A percentile compares a stretch with the other conserved stretches of the same genome.
Conservation (phyloP, 2,888 invertebrate genomes). For the Caenorhabditis sp. region DNA sequence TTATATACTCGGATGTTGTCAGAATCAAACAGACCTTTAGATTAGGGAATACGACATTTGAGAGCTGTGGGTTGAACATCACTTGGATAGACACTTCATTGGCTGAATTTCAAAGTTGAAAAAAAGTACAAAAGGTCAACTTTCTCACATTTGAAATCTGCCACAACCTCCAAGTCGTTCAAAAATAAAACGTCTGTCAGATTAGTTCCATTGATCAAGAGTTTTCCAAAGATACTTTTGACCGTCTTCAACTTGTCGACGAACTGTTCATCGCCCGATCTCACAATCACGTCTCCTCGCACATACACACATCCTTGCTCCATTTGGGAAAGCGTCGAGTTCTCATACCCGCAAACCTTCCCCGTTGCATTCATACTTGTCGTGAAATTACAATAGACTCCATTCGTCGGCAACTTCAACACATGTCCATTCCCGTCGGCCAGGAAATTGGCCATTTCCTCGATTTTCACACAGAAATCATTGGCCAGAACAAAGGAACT, state of each 20-base stretch:
- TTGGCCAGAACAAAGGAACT: background rate
- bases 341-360: constrained; percentile 10
- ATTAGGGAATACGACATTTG: background rate
- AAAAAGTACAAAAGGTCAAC: too few species aligned
- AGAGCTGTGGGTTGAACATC: background rate
- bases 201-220: constrained; percentile 3
- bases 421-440: background rate
- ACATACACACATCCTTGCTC: constrained; percentile 10
- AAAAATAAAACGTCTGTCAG: background rate
- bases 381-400: background rate
- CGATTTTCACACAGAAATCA: constrained; percentile 9
- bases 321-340: background rate
- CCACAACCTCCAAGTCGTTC: background rate
- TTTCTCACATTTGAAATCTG: background rate
- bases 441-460: constrained; percentile 16
- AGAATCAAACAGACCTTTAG: background rate
- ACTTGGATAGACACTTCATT: background rate
- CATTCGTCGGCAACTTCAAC: background rate
- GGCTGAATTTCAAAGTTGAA: background rate
- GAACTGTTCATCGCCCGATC: constrained; percentile 3
- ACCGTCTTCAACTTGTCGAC: constrained; percentile 10
- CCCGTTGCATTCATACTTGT: background rate
- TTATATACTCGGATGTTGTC: too few species aligned
- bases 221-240: constrained; percentile 7
- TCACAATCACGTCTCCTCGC: constrained; percentile 10